Percentiles rank a stretch among this genome's conserved stretches.
These are phyloP conservation scores for Melanaphis sacchari DNA, from an alignment of 1,140 invertebrate genomes.

Conservation along the genomic window DNA sequence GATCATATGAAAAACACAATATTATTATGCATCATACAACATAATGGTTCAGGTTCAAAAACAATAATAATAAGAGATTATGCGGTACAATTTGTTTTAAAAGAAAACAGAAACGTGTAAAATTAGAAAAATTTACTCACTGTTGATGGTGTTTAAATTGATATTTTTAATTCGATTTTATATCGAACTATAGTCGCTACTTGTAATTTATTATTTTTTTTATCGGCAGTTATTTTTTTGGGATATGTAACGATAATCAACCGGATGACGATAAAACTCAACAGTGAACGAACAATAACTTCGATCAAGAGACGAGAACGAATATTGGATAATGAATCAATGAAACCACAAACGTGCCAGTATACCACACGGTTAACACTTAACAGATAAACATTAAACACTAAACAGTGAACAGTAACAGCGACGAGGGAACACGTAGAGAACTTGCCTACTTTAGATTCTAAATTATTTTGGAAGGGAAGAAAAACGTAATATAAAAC, in stretches of 20 bases:
- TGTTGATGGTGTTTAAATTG: constrained; percentile 12
- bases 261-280: neutral
- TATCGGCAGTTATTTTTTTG: neutral
- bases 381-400: neutral
- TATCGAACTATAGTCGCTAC: neutral
- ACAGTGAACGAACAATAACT: neutral
- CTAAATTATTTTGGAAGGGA: neutral
- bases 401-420: too few species aligned
- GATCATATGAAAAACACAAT: neutral
- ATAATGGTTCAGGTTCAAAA: neutral
- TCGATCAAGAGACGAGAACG: neutral
- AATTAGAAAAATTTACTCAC: constrained; percentile 16
- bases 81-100: neutral
- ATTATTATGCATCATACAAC: neutral
- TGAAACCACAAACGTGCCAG: neutral
- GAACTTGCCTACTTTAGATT: neutral
- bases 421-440: neutral
- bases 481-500: constrained; percentile 31
- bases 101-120: neutral
- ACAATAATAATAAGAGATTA: neutral
- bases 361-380: neutral
- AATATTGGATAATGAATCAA: constrained; percentile 22
- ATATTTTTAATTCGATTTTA: constrained; percentile 6
- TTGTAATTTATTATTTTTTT: neutral
- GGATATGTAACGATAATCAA: neutral